Percentiles rank a stretch among this genome's conserved stretches.
These are phyloP conservation scores for Nemopilema nomurai DNA, from an alignment of 30 jellyfish, hydroid and myxozoan genomes.

Conservation along the genomic window DNA sequence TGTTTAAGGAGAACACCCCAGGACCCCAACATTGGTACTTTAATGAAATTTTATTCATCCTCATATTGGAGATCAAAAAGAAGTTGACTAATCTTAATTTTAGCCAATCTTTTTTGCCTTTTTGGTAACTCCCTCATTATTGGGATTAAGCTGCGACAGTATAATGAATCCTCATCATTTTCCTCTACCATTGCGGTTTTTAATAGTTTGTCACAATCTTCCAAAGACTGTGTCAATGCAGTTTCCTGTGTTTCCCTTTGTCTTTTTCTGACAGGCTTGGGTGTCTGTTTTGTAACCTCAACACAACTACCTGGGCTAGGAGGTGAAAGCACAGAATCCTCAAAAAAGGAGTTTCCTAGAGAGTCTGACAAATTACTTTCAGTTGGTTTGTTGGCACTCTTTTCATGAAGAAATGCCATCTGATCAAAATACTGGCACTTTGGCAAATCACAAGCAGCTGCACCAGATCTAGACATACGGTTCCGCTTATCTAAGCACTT, in stretches of 20 bases:
- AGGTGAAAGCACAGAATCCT: slow-evolving; percentile 11
- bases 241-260: background rate
- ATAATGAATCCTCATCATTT: slow-evolving; percentile 17
- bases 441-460: slow-evolving; percentile 55
- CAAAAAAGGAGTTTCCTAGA: slow-evolving; percentile 7
- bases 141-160: slow-evolving; percentile 15
- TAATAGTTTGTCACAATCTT: slow-evolving; percentile 1
- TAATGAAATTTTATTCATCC: slow-evolving; percentile 5
- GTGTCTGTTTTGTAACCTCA: slow-evolving; percentile 9
- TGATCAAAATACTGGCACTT: slow-evolving; percentile 50
- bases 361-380: slow-evolving; percentile 29
- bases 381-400: slow-evolving; percentile 39
- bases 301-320: slow-evolving; percentile 10
- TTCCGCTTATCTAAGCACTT: slow-evolving; percentile 58
- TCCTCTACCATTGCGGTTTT: slow-evolving; percentile 2
- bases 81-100: slow-evolving; percentile 14
- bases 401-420: slow-evolving; percentile 57
- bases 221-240: background rate
- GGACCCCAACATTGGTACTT: background rate
- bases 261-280: slow-evolving; percentile 3
- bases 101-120: slow-evolving; percentile 8
- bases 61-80: slow-evolving; percentile 12
- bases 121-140: slow-evolving; percentile 19
- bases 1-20: background rate
- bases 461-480: slow-evolving; percentile 59